phyloP scores from a whole-genome alignment of 2,113 vertebrate genomes.

The Prionailurus bengalensis region DNA sequence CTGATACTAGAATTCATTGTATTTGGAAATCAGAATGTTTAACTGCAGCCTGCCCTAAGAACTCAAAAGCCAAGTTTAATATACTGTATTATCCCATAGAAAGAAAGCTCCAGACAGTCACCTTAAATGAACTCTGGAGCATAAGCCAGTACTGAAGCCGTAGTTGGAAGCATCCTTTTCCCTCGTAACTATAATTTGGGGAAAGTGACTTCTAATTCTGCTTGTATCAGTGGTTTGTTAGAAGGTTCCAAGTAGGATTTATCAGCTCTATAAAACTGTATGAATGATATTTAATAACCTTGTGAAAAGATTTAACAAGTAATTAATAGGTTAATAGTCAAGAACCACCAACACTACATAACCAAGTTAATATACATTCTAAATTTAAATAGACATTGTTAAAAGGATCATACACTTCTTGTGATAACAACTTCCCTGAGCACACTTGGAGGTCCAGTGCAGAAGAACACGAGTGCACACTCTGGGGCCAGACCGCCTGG shows the following conservation, averaged over 20 bases:
- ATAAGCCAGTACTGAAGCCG: neutral
- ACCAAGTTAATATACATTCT: neutral
- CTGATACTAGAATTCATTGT: neutral
- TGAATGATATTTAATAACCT: neutral
- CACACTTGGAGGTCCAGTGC: accelerated
- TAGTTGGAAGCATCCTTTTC: neutral
- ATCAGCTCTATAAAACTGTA: slow-evolving; percentile 26
- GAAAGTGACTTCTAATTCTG: neutral
- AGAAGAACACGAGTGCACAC: accelerated
- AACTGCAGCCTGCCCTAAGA: neutral
- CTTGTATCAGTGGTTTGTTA: neutral
- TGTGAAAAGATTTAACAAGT: neutral
- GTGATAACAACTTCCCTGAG: neutral
- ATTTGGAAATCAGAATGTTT: neutral
- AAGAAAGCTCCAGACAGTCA: neutral
- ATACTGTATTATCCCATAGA: neutral
- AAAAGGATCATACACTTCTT: neutral
- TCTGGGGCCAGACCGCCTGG: neutral
- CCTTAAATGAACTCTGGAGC: neutral
- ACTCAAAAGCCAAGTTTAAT: neutral
- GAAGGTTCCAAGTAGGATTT: slow-evolving; percentile 35
- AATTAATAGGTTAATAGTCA: neutral
- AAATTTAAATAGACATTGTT: neutral
- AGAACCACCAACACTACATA: neutral
- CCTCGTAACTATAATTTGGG: neutral